Conservation (phyloP, 2,113 vertebrate species). For the Ascaphus truei region DNA sequence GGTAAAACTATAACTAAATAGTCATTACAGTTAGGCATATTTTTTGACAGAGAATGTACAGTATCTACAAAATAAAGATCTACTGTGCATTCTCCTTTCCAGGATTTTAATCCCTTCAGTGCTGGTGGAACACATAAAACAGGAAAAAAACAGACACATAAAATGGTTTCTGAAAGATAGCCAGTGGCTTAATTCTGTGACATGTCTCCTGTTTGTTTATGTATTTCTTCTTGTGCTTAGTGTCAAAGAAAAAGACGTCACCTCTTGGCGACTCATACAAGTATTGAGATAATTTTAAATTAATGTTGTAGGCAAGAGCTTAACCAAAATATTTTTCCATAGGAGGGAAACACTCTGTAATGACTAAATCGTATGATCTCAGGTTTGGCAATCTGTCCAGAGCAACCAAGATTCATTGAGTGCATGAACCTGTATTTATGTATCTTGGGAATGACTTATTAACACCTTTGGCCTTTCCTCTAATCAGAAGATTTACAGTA, state of each 20-base stretch:
- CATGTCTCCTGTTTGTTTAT: constrained; percentile 65
- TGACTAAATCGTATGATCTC: constrained; percentile 64
- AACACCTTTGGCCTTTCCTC: not conserved
- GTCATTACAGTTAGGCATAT: not conserved
- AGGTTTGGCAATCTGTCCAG: constrained; percentile 53
- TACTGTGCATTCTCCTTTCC: not conserved
- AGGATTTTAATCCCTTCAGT: not conserved
- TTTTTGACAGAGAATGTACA: not conserved
- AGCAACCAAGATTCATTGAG: constrained; percentile 52
- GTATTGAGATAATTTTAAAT: constrained; percentile 74
- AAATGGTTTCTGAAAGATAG: constrained; percentile 67
- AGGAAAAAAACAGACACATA: constrained; percentile 53
- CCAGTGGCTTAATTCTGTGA: constrained; percentile 62
- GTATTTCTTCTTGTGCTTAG: constrained; percentile 66
- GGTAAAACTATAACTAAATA: too few species aligned
- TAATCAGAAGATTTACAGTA: not conserved
- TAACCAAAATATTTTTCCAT: constrained; percentile 58
- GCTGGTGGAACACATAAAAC: not conserved
- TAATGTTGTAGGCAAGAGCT: constrained; percentile 66
- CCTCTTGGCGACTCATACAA: constrained; percentile 62
- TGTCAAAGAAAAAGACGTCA: constrained; percentile 69
- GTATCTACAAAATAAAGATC: not conserved
- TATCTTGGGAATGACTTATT: not conserved
- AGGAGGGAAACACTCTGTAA: constrained; percentile 64
- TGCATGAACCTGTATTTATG: not conserved